Percentiles rank a stretch among this genome's conserved stretches.
These are phyloP conservation scores for Hypotaenidia philippensis DNA, from an alignment of 2,797 vertebrate species.

Conservation along the genomic window DNA sequence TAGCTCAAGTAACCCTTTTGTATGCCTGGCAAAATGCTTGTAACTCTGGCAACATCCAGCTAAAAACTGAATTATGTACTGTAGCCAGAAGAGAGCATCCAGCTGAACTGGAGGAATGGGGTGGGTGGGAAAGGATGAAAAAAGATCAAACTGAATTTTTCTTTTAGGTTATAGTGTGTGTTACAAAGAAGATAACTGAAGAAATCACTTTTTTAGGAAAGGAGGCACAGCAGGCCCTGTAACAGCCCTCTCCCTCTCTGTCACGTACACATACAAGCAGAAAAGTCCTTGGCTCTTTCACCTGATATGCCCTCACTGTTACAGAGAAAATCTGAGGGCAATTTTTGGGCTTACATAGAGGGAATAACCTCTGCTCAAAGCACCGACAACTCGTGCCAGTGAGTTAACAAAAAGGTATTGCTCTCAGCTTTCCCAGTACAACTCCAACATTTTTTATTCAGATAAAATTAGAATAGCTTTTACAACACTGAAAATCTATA, in stretches of 20 bases:
- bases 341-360: not conserved
- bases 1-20: not conserved
- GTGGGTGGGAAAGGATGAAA: not conserved
- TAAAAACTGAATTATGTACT: not conserved
- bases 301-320: conserved; percentile 20
- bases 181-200: not conserved
- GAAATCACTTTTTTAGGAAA: not conserved
- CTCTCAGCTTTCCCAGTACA: not conserved
- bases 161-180: not conserved
- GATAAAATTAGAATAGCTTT: not conserved
- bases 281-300: conserved; percentile 44
- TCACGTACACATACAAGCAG: not conserved
- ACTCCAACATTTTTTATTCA: not conserved
- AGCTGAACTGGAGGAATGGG: not conserved
- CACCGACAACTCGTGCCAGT: not conserved
- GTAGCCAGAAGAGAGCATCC: not conserved
- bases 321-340: not conserved
- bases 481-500: not conserved
- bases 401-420: not conserved
- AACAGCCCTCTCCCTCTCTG: not conserved
- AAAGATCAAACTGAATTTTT: not conserved
- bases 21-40: not conserved
- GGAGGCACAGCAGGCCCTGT: not conserved
- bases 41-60: conserved; percentile 1
- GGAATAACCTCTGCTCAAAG: not conserved